Conservation (phyloP, 2,113 vertebrate genomes). For the Pogonocichla stellata region DNA sequence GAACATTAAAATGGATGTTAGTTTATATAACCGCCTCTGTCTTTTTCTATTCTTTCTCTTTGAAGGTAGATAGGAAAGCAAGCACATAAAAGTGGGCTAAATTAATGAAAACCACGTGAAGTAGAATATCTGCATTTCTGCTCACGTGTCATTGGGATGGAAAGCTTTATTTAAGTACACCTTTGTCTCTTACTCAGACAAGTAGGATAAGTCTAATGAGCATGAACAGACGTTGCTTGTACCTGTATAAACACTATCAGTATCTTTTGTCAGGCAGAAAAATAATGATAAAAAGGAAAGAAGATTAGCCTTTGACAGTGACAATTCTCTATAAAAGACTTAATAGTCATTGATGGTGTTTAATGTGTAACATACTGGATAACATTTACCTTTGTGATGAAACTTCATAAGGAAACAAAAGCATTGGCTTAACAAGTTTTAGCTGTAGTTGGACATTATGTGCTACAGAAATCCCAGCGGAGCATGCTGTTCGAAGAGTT, state of each 20-base stretch:
- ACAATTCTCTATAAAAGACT: constrained; percentile 23
- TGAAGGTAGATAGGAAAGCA: constrained; percentile 18
- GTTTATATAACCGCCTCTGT: background rate
- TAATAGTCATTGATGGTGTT: constrained; percentile 12
- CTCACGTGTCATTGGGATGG: constrained; percentile 37
- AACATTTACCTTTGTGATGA: constrained; percentile 50
- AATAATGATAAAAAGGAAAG: constrained; percentile 50
- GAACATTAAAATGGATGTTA: constrained; percentile 34
- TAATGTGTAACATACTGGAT: constrained; percentile 27
- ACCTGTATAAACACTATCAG: background rate
- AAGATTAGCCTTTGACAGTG: constrained; percentile 48
- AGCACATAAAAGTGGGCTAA: constrained; percentile 32
- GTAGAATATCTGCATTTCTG: constrained; percentile 41
- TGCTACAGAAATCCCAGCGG: constrained; percentile 30
- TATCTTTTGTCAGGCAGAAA: constrained; percentile 42
- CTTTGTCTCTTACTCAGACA: constrained; percentile 55
- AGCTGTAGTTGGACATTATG: constrained; percentile 14
- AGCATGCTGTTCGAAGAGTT: constrained; percentile 27
- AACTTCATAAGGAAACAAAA: constrained; percentile 26
- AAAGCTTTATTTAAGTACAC: constrained; percentile 51
- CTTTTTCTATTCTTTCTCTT: constrained; percentile 4
- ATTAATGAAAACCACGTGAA: constrained; percentile 61
- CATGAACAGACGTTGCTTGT: constrained; percentile 21
- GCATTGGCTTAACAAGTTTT: background rate
- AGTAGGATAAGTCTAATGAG: constrained; percentile 52